phyloP scores from a whole-genome alignment of 2,113 vertebrate genomes.

The Takifugu flavidus region DNA sequence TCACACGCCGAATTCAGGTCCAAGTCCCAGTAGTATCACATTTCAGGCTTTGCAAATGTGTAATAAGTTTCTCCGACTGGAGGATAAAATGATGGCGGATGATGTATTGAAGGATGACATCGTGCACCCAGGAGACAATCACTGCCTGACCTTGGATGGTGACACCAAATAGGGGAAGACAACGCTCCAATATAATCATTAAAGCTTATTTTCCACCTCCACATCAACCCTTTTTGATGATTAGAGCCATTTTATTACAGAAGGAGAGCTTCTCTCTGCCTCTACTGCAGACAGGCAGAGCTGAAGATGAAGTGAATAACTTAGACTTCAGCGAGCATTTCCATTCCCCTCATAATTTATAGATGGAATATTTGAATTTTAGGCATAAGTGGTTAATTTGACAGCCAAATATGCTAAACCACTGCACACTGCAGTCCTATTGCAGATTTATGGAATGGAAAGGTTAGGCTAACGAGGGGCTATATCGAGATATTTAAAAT shows the following conservation, averaged over 20 bases:
- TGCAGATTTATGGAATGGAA: too few species aligned
- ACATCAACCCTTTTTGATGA: neutral
- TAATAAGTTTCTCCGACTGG: neutral
- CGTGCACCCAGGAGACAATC: constrained; percentile 25
- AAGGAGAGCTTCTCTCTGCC: neutral
- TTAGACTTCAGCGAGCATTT: neutral
- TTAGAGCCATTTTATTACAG: neutral
- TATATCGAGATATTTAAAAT: too few species aligned
- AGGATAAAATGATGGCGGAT: neutral
- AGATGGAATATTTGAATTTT: constrained; percentile 1
- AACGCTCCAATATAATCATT: constrained; percentile 15
- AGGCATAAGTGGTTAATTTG: constrained; percentile 13
- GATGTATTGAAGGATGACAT: neutral
- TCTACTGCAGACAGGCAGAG: too few species aligned
- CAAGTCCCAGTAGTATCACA: constrained; percentile 17
- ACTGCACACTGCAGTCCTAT: neutral
- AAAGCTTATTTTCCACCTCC: neutral
- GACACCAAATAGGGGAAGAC: constrained; percentile 33
- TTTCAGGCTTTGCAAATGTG: constrained; percentile 5
- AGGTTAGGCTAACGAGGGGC: too few species aligned
- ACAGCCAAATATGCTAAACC: constrained; percentile 7
- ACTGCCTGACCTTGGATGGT: constrained; percentile 36
- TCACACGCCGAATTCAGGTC: constrained; percentile 29
- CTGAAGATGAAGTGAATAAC: neutral
- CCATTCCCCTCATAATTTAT: constrained; percentile 9